Evolutionary conservation across 2,797 vertebrate species (phyloP).

Genomic region (Tamandua tetradactyla): DNA sequence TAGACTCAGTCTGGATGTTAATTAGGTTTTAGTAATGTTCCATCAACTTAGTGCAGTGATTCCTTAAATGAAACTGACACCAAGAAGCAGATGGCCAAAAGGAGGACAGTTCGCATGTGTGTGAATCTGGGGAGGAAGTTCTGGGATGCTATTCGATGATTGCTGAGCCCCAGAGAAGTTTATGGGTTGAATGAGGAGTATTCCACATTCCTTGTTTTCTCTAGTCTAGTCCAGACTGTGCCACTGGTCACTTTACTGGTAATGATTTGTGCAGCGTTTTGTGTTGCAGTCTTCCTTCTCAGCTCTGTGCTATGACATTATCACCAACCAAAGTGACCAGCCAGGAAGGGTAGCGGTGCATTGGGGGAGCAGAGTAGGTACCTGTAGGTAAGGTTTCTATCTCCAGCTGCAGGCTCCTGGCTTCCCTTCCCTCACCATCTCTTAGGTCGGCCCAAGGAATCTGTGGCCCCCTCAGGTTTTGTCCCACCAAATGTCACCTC

Average conservation of each 20-base stretch:
- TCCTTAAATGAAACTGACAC: conserved; percentile 54
- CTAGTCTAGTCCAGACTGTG: neutral
- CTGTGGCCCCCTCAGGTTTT: neutral
- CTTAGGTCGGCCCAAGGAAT: neutral
- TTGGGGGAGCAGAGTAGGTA: neutral
- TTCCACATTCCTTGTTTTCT: neutral
- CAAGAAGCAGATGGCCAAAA: conserved; percentile 37
- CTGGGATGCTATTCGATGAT: accelerated
- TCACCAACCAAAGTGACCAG: neutral
- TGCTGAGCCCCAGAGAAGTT: neutral
- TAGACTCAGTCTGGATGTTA: conserved; percentile 47
- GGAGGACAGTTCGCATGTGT: neutral
- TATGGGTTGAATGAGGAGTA: neutral
- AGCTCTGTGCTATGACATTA: neutral
- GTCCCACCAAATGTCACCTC: neutral
- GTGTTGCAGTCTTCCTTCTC: no score
- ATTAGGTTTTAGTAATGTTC: conserved; percentile 55
- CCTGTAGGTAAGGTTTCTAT: neutral
- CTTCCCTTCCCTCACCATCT: neutral
- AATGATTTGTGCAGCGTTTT: neutral
- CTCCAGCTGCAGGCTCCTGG: no score
- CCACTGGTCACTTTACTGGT: neutral
- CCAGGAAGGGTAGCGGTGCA: neutral
- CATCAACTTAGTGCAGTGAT: conserved; percentile 42
- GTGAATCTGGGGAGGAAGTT: neutral